Percentiles rank a stretch among this genome's conserved stretches.
These are phyloP conservation scores for Nephrotoma appendiculata DNA, from an alignment of 2,888 invertebrate species.

Conservation along the genomic window DNA sequence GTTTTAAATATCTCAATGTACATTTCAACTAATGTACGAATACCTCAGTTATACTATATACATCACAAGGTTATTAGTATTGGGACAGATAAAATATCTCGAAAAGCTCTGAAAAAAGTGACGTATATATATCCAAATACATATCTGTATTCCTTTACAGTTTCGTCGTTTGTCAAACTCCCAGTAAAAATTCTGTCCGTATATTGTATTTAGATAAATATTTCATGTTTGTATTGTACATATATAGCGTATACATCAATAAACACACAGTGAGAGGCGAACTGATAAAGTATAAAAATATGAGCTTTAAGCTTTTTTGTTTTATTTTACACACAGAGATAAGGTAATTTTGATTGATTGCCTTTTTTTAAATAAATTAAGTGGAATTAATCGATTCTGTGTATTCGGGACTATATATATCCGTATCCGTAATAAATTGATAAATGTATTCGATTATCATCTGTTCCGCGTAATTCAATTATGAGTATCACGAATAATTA, in stretches of 20 bases:
- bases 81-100: not conserved
- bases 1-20: not conserved
- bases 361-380: not conserved
- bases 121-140: not conserved
- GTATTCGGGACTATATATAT: not conserved
- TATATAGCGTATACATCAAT: not conserved
- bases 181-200: not conserved
- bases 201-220: not conserved
- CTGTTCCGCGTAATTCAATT: not conserved
- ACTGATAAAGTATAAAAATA: not conserved
- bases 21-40: not conserved
- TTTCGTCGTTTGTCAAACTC: not conserved
- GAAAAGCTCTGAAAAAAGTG: not conserved
- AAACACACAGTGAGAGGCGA: not conserved
- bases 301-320: not conserved
- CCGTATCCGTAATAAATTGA: not conserved
- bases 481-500: not conserved
- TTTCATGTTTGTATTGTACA: not conserved
- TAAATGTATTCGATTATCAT: not conserved
- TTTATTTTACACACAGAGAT: not conserved
- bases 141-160: not conserved
- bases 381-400: not conserved
- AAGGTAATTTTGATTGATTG: not conserved
- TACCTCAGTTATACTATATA: not conserved
- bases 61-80: not conserved